These are phyloP conservation scores for Nothobranchius furzeri DNA, from an alignment of 2,113 vertebrate genomes.

Conservation along the genomic window DNA sequence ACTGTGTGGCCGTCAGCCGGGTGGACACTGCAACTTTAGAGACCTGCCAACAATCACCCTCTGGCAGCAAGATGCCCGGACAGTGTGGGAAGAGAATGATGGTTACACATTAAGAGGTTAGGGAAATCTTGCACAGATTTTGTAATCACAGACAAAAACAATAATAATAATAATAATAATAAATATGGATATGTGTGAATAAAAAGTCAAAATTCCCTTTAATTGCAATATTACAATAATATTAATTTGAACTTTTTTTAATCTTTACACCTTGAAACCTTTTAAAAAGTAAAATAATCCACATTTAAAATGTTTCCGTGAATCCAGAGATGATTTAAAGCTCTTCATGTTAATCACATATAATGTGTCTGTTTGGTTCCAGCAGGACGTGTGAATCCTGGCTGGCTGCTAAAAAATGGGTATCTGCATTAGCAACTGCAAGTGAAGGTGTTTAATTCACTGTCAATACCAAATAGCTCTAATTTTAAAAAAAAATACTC, in stretches of 20 bases:
- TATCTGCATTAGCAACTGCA: constrained; percentile 39
- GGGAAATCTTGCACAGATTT: background rate
- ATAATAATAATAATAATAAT: too few relatives aligned
- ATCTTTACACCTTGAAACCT: too few relatives aligned
- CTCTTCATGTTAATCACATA: constrained; percentile 35
- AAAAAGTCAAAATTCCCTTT: too few relatives aligned
- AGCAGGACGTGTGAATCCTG: constrained; percentile 37
- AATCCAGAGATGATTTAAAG: constrained; percentile 31
- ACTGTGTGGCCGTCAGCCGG: constrained; percentile 64
- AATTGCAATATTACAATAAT: too few relatives aligned
- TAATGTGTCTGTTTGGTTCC: constrained; percentile 31
- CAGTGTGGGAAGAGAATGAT: background rate
- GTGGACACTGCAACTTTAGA: constrained; percentile 59
- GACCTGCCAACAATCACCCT: constrained; percentile 69
- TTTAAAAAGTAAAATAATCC: too few relatives aligned
- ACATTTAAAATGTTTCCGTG: background rate
- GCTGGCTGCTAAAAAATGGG: constrained; percentile 37
- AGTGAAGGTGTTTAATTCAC: constrained; percentile 56
- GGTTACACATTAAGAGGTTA: too few relatives aligned
- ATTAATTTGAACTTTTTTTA: too few relatives aligned
- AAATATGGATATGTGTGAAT: too few relatives aligned
- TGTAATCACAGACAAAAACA: too few relatives aligned
- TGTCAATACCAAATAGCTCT: constrained; percentile 47
- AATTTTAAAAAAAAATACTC: constrained; percentile 49
- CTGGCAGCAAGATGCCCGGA: constrained; percentile 28